Evolutionary conservation across 2,797 vertebrate genomes (phyloP).

Genomic region (Prionace glauca): DNA sequence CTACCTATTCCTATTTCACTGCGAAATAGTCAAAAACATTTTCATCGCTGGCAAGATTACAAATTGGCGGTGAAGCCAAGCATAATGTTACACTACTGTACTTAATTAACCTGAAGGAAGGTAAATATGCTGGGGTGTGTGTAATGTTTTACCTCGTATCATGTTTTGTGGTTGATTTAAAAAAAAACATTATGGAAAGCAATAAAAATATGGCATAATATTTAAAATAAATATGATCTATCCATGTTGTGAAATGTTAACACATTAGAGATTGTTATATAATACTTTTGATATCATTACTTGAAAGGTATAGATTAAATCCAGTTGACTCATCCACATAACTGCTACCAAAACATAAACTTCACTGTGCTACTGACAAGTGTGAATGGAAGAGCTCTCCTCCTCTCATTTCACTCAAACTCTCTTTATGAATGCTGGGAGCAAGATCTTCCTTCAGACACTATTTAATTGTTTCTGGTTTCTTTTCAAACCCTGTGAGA

Average conservation of each 20-base stretch:
- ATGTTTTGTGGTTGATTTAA: background rate
- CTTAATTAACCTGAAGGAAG: background rate
- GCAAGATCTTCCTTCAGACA: conserved; percentile 46
- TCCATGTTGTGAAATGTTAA: conserved; percentile 16
- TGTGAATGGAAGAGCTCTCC: background rate
- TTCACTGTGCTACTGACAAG: conserved; percentile 10
- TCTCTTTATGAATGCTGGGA: conserved; percentile 43
- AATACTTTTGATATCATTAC: background rate
- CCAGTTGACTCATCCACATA: conserved; percentile 7
- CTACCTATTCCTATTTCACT: background rate
- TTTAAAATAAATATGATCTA: conserved; percentile 3
- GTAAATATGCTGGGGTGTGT: background rate
- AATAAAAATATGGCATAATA: conserved; percentile 4
- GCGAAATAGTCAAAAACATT: background rate
- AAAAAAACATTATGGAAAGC: conserved; percentile 1
- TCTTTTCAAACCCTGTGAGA: conserved; percentile 50
- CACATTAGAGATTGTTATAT: conserved; percentile 10
- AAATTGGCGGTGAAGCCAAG: conserved; percentile 14
- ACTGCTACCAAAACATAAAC: conserved; percentile 12
- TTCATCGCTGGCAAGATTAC: conserved; percentile 2
- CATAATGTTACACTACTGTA: background rate
- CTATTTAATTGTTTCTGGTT: conserved; percentile 49
- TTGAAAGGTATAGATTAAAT: conserved; percentile 37
- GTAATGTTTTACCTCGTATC: background rate
- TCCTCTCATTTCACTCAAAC: background rate